Percentiles rank a stretch among this genome's conserved stretches.
Evolutionary conservation across 2,797 vertebrate species (phyloP).

Genomic region (Scolopax bukidnonensis): DNA sequence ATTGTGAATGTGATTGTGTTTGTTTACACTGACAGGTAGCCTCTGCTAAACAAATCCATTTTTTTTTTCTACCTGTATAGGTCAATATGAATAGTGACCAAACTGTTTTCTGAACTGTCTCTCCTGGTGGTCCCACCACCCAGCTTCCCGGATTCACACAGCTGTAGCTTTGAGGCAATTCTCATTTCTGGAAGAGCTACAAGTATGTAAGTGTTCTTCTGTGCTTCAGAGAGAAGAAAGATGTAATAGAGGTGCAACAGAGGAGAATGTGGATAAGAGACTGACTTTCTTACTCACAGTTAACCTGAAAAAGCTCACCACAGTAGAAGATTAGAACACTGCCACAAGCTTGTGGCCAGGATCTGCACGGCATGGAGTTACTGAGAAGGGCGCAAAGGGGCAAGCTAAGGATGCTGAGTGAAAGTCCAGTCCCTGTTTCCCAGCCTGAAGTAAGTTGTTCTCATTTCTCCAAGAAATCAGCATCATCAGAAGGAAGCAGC

Average conservation of each 20-base stretch:
- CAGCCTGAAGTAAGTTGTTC: neutral
- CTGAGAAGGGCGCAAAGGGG: neutral
- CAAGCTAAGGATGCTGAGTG: neutral
- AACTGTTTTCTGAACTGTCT: neutral
- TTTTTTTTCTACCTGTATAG: neutral
- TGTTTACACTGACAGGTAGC: neutral
- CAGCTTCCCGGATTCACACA: slow-evolving; percentile 7
- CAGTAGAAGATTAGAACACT: neutral
- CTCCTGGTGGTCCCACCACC: neutral
- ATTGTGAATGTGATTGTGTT: neutral
- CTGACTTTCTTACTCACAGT: neutral
- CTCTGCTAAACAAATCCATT: neutral
- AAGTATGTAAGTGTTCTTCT: neutral
- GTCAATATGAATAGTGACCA: neutral
- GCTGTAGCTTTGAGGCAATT: neutral
- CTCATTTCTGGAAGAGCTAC: slow-evolving; percentile 22
- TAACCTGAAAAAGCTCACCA: neutral
- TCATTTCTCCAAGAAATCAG: neutral
- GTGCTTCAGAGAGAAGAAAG: neutral
- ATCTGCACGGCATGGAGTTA: neutral
- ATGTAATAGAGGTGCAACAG: neutral
- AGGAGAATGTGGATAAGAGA: neutral
- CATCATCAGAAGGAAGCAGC: neutral
- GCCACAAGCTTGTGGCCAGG: neutral
- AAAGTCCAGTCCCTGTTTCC: neutral